Evolutionary conservation across 2,113 vertebrate genomes (phyloP).

Genomic region (Gracilinanus agilis): DNA sequence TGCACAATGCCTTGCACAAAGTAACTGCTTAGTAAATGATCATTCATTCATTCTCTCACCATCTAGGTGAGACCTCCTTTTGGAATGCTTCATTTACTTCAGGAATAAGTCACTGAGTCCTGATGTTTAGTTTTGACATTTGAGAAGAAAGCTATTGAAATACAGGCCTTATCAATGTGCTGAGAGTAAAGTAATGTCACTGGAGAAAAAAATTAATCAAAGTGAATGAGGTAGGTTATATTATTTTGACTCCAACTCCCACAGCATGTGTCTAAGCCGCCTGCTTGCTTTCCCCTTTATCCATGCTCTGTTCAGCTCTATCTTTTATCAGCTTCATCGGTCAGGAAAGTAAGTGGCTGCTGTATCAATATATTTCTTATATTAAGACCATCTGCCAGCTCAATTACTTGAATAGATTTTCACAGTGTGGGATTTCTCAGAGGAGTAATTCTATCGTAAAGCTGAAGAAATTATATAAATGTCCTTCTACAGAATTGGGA

Average conservation of each 20-base stretch:
- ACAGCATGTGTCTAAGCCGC: slow-evolving; percentile 45
- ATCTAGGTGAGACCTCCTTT: not conserved
- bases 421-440: slow-evolving; percentile 79
- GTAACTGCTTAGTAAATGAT: not conserved
- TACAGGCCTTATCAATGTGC: slow-evolving; percentile 45
- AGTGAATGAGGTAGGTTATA: slow-evolving; percentile 53
- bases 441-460: slow-evolving; percentile 82
- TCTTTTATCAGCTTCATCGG: slow-evolving; percentile 74
- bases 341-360: slow-evolving; percentile 73
- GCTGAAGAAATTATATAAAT: slow-evolving; percentile 72
- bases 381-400: slow-evolving; percentile 79
- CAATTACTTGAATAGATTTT: slow-evolving; percentile 78
- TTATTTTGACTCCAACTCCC: slow-evolving; percentile 44
- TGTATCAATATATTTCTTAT: slow-evolving; percentile 72
- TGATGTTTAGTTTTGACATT: not conserved
- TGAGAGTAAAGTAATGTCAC: slow-evolving; percentile 57
- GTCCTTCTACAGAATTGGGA: slow-evolving; percentile 58
- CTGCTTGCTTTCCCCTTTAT: slow-evolving; percentile 27
- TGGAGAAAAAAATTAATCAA: slow-evolving; percentile 62
- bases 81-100: not conserved
- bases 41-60: not conserved
- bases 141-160: slow-evolving; percentile 16
- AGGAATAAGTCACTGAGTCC: slow-evolving; percentile 2
- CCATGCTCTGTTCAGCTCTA: slow-evolving; percentile 18
- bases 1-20: not conserved